Conservation (phyloP, 2,888 invertebrate genomes). For the Frankliniella intonsa region DNA sequence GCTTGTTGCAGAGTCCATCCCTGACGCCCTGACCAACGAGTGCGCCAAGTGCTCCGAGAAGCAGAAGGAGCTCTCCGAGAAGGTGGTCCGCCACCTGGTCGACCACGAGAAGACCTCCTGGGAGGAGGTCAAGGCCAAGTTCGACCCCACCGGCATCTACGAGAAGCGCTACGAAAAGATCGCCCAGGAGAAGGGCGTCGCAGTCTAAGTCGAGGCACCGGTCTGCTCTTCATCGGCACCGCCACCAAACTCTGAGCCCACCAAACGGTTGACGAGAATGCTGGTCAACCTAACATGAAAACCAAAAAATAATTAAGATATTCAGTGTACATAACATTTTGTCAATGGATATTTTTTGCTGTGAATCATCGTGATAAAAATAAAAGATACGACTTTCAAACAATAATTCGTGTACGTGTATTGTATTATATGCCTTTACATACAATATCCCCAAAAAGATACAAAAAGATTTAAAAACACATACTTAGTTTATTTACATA, state of each 20-base stretch:
- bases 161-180: conserved; percentile 32
- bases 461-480: too few relatives aligned
- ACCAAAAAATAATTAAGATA: too few relatives aligned
- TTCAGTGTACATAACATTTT: too few relatives aligned
- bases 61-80: conserved; percentile 38
- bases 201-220: background rate
- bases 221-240: background rate
- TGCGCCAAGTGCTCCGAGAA: conserved; percentile 38
- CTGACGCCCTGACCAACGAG: conserved; percentile 38
- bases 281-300: too few relatives aligned
- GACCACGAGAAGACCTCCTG: conserved; percentile 36
- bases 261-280: background rate
- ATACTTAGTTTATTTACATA: too few relatives aligned
- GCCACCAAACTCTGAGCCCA: background rate
- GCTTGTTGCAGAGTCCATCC: conserved; percentile 37
- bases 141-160: conserved; percentile 38
- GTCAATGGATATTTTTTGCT: too few relatives aligned
- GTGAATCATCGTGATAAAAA: too few relatives aligned
- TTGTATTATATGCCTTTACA: too few relatives aligned
- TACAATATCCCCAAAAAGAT: too few relatives aligned
- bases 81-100: conserved; percentile 37
- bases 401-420: too few relatives aligned
- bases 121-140: conserved; percentile 37
- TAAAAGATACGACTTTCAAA: too few relatives aligned
- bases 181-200: conserved; percentile 11